Evolutionary conservation across 2,113 vertebrate genomes (phyloP).

Genomic region (Oceanodroma tethys): DNA sequence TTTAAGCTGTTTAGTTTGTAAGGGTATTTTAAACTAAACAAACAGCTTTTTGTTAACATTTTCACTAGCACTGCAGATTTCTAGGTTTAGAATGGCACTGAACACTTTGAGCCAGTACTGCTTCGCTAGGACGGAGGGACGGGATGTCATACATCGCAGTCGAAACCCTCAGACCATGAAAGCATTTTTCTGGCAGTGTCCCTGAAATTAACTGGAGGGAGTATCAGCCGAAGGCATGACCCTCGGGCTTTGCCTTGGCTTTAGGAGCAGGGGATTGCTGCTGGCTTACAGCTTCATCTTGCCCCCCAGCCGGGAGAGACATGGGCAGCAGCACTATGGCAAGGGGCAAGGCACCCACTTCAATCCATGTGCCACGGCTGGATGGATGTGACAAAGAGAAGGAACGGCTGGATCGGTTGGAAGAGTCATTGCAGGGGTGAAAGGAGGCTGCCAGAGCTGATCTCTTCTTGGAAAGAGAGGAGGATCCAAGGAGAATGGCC

Average conservation of each 20-base stretch:
- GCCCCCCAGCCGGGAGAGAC: background rate
- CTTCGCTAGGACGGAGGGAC: background rate
- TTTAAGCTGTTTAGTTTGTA: slow-evolving; percentile 8
- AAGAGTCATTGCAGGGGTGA: background rate
- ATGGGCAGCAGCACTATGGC: background rate
- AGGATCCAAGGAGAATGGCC: background rate
- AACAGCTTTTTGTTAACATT: slow-evolving; percentile 33
- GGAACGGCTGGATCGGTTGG: background rate
- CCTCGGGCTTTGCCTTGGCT: background rate
- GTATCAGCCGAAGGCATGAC: background rate
- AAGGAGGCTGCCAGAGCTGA: background rate
- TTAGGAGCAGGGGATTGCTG: background rate
- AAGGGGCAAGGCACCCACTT: background rate
- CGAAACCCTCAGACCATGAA: background rate
- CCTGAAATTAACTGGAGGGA: background rate
- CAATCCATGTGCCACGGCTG: rapidly evolving
- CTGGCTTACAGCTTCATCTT: background rate
- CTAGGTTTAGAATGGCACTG: background rate
- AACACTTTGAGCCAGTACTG: background rate
- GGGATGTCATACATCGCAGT: background rate
- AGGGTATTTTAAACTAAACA: slow-evolving; percentile 31
- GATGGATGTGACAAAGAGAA: background rate
- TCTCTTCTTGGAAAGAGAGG: background rate
- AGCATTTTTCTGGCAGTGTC: background rate
- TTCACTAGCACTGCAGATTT: background rate